Percentiles rank a stretch among this genome's conserved stretches.
Conservation (phyloP, 2,888 invertebrate genomes). For the Oscheius sp. region DNA sequence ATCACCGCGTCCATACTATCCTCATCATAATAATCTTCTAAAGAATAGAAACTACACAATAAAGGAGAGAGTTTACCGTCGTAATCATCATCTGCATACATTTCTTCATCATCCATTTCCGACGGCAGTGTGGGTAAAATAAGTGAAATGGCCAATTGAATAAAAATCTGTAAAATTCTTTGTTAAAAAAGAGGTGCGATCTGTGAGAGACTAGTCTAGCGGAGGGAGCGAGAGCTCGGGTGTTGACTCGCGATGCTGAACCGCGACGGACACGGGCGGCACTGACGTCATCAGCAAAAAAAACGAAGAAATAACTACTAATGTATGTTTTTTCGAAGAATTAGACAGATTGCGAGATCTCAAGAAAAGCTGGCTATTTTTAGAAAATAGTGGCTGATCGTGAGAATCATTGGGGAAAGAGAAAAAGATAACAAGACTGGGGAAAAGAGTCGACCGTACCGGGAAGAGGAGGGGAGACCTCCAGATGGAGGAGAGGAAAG, state of each 20-base stretch:
- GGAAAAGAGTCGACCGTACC: not conserved
- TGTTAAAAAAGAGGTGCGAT: not conserved
- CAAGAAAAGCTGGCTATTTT: no score
- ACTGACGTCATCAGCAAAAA: no score
- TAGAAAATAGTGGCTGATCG: no score
- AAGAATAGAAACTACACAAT: not conserved
- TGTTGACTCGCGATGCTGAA: not conserved
- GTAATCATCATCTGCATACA: conserved; percentile 32
- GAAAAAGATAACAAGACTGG: conserved; percentile 1
- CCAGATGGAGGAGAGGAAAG: not conserved
- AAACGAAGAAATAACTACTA: no score
- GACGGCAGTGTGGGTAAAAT: not conserved
- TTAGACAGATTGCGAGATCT: no score
- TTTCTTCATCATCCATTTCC: conserved; percentile 50
- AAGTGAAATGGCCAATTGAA: not conserved
- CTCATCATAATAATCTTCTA: conserved; percentile 58
- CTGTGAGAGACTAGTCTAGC: no score
- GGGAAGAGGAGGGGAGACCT: not conserved
- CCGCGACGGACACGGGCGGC: not conserved
- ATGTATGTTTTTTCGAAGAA: no score
- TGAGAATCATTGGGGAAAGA: not conserved
- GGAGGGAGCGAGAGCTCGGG: not conserved
- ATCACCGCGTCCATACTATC: conserved; percentile 48
- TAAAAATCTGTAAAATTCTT: conserved; percentile 4
- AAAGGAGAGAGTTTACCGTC: conserved; percentile 19